Base-by-base conservation (phyloP, 2,888 invertebrate genomes). In the Xestia xanthographa region DNA sequence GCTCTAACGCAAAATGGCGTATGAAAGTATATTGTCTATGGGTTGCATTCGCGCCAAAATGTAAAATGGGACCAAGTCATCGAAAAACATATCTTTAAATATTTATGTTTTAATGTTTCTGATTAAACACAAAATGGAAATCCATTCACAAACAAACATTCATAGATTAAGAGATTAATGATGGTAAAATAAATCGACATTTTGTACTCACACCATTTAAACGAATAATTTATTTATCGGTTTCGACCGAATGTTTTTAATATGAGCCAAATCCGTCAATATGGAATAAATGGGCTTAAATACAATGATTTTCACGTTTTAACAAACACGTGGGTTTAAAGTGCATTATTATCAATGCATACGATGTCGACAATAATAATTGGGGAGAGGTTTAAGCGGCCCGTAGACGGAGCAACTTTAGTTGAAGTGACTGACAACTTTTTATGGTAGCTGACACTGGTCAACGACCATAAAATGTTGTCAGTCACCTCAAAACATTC, bases 261-360 rank as follows among this genome's bases (percentile, higher is more conserved):
- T 72, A 63, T 67, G 26, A 72, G 58, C n/a, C 56, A 66, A 56
- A 79, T 67, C 66, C 68, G 5, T 48, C 65, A 58, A 56, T 65
- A 22, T 65, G 43, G 48, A 68, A 66, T 63, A 50, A 76, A 45
- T 17, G 1, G 48, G 34, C 50, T 72, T 77, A 60, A 69, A 53
- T 74, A 43, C 41, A 66, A 70, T 65, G 5, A 68, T 71, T 77
- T 76, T 62, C 67, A 71, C 66, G 50, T 71, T 83, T 70, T 41
- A n/a, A 34, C 56, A n/a, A 65, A 66, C 62, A 62, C 29, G 4
- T 45, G 2, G 22, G 45, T 34, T 76, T 68, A 60, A 85, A 77
- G 58, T 85, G 74, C 45, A n/a, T 66, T 73, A 74, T 82, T 82
- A 85, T 78, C 45, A 75, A 83, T 85, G 74, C 82, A 85, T 72